These are phyloP conservation scores for Morus bassanus DNA, from an alignment of 2,797 vertebrate genomes.

Conservation along the genomic window DNA sequence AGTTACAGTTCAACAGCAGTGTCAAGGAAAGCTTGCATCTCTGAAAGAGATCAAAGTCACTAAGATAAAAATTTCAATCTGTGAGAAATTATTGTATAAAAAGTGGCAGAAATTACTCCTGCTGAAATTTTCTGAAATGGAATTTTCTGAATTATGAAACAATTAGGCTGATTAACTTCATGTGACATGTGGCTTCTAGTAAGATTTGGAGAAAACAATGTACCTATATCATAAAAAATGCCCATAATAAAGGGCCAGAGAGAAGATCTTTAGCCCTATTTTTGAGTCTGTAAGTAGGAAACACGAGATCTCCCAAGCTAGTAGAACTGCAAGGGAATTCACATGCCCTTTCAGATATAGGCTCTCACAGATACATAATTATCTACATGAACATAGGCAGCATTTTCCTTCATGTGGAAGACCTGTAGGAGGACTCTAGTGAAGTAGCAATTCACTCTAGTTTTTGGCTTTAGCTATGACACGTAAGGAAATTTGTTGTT, in stretches of 20 bases:
- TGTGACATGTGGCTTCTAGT: background rate
- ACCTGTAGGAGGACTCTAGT: background rate
- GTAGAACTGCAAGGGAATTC: background rate
- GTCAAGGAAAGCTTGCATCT: background rate
- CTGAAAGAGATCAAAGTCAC: background rate
- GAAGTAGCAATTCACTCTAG: background rate
- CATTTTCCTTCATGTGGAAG: background rate
- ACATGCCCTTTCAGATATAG: background rate
- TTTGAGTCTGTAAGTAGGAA: background rate
- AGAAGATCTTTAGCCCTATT: background rate
- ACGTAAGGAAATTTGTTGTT: background rate
- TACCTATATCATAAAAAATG: background rate
- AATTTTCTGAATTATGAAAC: background rate
- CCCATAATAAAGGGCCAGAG: background rate
- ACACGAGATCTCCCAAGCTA: background rate
- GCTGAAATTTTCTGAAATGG: background rate
- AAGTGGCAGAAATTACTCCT: background rate
- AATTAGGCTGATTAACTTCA: background rate
- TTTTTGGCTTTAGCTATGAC: background rate
- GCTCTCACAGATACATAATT: background rate
- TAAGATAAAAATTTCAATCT: background rate
- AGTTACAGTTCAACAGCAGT: background rate
- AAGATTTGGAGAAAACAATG: background rate
- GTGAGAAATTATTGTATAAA: background rate
- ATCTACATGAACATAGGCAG: background rate